phyloP scores from a whole-genome alignment of 2,797 vertebrate species.

The Eurystomus glaucurus region DNA sequence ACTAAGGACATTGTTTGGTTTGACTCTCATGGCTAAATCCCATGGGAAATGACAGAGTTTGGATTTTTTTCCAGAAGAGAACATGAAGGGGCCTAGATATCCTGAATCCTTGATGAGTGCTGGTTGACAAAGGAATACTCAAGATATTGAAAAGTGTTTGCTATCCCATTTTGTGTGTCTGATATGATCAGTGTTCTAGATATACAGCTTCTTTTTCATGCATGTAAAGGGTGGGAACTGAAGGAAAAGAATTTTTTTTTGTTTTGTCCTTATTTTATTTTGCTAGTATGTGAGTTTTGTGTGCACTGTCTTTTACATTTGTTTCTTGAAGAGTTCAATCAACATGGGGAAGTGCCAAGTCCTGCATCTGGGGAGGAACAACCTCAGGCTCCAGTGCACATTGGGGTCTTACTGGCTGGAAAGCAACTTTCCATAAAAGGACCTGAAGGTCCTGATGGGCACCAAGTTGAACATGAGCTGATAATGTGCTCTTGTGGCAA shows the following conservation, averaged over 20 bases:
- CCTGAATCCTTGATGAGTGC: rapidly evolving
- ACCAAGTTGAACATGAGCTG: background rate
- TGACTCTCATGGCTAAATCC: background rate
- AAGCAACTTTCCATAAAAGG: background rate
- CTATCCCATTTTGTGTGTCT: background rate
- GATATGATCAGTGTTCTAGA: background rate
- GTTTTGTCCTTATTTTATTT: background rate
- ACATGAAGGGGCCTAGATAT: background rate
- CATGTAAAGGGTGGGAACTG: background rate
- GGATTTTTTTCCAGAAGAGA: background rate
- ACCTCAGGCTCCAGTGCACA: too few species aligned
- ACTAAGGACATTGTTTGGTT: background rate
- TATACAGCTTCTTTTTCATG: background rate
- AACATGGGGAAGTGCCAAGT: background rate
- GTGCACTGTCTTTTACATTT: background rate
- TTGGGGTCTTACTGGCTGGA: background rate
- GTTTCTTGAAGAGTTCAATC: background rate
- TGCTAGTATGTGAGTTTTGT: background rate
- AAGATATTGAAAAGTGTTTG: background rate
- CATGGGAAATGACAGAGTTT: background rate
- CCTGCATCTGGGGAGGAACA: background rate
- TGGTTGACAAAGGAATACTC: background rate
- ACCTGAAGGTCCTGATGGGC: background rate
- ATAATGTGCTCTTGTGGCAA: background rate
- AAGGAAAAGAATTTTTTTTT: background rate